Evolutionary conservation across 2,113 vertebrate species (phyloP), one percentile per base, ranked within the genome.

Genomic region (Rousettus leschenaultii): DNA sequence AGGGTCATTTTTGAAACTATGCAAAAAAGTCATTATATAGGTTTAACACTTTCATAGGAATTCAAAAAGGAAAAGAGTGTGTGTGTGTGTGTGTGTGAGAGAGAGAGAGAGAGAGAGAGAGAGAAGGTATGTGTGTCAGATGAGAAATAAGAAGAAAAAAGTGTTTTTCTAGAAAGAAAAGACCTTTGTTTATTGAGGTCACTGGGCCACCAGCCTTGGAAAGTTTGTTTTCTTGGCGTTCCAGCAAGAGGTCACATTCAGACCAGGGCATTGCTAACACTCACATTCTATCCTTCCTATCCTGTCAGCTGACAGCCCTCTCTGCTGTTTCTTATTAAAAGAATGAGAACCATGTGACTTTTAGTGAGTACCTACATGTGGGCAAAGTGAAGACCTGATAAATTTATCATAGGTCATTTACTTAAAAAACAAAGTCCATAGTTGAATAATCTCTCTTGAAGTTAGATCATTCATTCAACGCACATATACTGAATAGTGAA

Each of bases 291-390:
- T 30, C 82, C 48, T 35, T 90, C 40, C 85, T 78, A 45, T 83
- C 79, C 79, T 43, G 59, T 97, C 97, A 97, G 93, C 93, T 97
- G 95, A 97, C 22, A 93, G 71, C 22, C 28, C 30, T 79, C 28
- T 86, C 82, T 55, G 66, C 68, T 82, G 8, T 33, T 95, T 94
- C 38, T 93, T 83, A 70, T 90, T 82, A n/a, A 92, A 89, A 88
- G 61, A 96, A 92, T 89, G 57, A 84, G 57, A 90, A 75, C 13
- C 95, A 48, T 92, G 92, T 95, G 96, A 96, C 26, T 65, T 38
- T 79, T 16, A 55, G 65, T 45, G 7, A 79, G 18, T 73, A 57
- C 66, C 91, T 71, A 74, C 33, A 65, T 70, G n/a, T 13, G 14
- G 65, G 55, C 57, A 79, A 24, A 88, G 26, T n/a, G 55, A 53